These are phyloP conservation scores for Papilio machaon DNA, from an alignment of 1,140 invertebrate species.

Conservation along the genomic window DNA sequence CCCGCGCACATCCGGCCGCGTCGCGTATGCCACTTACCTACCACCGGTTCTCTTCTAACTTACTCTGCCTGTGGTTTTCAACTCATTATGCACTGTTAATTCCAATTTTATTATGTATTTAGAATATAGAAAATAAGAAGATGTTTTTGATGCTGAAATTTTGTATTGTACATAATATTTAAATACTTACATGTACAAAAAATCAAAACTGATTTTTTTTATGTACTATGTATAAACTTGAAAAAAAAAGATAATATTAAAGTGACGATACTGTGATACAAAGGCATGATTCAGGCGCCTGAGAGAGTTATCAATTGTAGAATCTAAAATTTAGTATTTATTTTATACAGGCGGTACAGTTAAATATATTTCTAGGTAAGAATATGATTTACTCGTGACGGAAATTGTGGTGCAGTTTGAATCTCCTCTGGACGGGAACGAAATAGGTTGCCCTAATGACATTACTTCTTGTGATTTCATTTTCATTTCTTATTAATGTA, in stretches of 20 bases:
- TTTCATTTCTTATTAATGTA: background rate
- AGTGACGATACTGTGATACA: no score
- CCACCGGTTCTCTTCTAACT: conserved; percentile 33
- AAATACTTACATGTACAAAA: no score
- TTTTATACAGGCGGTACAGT: background rate
- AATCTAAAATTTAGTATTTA: background rate
- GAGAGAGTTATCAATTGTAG: conserved; percentile 28
- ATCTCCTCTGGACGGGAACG: conserved; percentile 3
- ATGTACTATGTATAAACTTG: no score
- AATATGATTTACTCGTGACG: background rate
- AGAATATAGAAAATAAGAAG: no score
- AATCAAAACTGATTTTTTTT: no score
- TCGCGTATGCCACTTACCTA: conserved; percentile 45
- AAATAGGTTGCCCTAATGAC: conserved; percentile 9
- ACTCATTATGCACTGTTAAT: background rate
- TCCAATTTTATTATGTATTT: background rate
- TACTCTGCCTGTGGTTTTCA: conserved; percentile 18
- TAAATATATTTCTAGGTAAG: background rate
- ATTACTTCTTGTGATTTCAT: conserved; percentile 9
- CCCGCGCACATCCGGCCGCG: conserved; percentile 42
- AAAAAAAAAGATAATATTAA: no score
- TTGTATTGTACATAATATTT: no score
- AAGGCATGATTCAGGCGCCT: background rate
- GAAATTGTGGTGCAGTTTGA: conserved; percentile 13
- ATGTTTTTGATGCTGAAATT: no score